phyloP scores from a whole-genome alignment of 2,113 vertebrate genomes.

The Nyctereutes procyonoides region DNA sequence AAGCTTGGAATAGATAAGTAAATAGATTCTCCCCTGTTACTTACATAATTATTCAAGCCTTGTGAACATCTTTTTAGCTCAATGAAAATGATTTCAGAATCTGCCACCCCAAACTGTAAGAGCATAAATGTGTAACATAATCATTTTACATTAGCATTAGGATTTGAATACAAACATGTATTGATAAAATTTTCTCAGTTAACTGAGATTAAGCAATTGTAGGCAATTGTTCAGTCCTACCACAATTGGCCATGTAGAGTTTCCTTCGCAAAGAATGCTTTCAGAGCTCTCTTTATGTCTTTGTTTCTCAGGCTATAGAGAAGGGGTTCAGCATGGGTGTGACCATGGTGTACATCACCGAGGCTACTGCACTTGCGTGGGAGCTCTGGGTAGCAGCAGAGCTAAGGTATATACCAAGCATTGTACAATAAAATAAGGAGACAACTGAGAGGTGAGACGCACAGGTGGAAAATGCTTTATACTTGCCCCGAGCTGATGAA shows the following conservation, averaged over 20 bases:
- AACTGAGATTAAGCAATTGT: background rate
- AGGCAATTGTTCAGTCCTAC: too few species aligned
- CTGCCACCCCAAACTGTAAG: background rate
- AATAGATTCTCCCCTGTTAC: background rate
- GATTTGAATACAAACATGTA: background rate
- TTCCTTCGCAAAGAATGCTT: background rate
- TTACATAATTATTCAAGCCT: background rate
- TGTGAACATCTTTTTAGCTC: background rate
- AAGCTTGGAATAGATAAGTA: background rate
- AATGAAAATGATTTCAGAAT: background rate
- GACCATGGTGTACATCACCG: too few species aligned
- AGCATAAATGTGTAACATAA: background rate
- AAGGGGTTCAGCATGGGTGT: too few species aligned
- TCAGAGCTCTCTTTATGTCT: background rate
- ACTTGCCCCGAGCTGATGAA: too few species aligned
- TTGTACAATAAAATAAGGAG: background rate
- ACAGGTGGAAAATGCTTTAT: background rate
- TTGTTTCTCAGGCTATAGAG: background rate
- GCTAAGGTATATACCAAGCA: background rate
- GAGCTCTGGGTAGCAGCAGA: background rate
- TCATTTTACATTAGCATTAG: background rate
- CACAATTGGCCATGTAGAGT: background rate
- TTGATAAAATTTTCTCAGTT: background rate
- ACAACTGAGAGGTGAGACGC: background rate
- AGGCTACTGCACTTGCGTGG: too few species aligned